Percentiles rank a stretch among this genome's conserved stretches.
Evolutionary conservation across 2,888 invertebrate species (phyloP).

Genomic region (Polietes domitor): DNA sequence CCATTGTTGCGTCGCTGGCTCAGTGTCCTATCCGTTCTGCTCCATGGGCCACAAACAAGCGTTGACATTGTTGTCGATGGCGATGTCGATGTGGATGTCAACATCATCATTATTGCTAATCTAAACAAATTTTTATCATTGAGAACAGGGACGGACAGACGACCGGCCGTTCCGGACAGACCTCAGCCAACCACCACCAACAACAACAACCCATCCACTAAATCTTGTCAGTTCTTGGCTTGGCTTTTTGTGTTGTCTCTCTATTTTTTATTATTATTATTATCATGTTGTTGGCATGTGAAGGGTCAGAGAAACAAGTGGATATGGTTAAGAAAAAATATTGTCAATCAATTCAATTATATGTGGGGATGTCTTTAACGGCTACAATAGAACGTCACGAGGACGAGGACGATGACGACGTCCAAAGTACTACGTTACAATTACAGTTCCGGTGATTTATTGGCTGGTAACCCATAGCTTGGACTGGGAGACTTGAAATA

Average conservation of each 20-base stretch:
- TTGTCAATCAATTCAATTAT: constrained; percentile 80
- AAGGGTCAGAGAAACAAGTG: constrained; percentile 52
- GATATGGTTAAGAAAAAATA: constrained; percentile 73
- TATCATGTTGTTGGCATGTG: not conserved
- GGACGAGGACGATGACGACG: constrained; percentile 30
- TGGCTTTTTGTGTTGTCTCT: constrained; percentile 26
- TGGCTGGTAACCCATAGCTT: not conserved
- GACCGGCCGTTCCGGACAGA: not conserved
- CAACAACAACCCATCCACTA: not conserved
- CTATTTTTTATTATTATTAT: constrained; percentile 32
- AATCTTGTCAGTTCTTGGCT: not conserved
- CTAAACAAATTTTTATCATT: constrained; percentile 77
- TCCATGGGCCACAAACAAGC: not conserved
- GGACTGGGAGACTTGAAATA: constrained; percentile 13
- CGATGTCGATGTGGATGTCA: constrained; percentile 46
- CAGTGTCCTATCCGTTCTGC: constrained; percentile 12
- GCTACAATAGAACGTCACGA: not conserved
- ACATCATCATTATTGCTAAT: constrained; percentile 76
- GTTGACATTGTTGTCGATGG: constrained; percentile 56
- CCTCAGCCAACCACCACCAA: not conserved
- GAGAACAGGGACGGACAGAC: constrained; percentile 66
- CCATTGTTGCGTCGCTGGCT: constrained; percentile 46
- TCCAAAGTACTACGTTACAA: constrained; percentile 14
- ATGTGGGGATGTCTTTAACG: constrained; percentile 73
- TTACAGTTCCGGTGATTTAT: constrained; percentile 66